A percentile compares a stretch with the other conserved stretches of the same genome.
Conservation (phyloP, 2,113 vertebrate genomes). For the Rana temporaria region DNA sequence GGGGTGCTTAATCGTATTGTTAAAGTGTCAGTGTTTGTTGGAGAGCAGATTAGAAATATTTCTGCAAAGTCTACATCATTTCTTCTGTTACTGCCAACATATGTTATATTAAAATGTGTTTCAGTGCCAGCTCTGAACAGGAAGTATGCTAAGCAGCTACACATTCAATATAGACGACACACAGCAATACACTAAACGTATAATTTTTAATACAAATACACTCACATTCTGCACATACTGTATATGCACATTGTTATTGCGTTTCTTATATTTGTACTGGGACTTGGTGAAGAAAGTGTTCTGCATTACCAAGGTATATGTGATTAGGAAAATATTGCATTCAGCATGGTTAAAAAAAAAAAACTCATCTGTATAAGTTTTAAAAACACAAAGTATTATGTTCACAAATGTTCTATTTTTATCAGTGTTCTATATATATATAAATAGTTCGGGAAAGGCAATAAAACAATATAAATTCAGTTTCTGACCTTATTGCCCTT, state of each 20-base stretch:
- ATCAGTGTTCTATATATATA: too few relatives aligned
- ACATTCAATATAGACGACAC: not conserved
- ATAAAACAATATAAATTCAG: too few relatives aligned
- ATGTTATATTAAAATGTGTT: not conserved
- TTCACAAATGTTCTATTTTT: too few relatives aligned
- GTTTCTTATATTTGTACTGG: not conserved
- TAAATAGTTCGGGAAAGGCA: too few relatives aligned
- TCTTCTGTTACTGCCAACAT: constrained; percentile 2
- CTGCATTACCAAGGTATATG: too few relatives aligned
- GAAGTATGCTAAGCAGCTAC: not conserved
- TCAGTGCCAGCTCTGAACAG: not conserved
- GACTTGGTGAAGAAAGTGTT: not conserved
- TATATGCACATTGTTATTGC: not conserved
- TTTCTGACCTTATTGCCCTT: too few relatives aligned
- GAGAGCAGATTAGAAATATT: constrained; percentile 11
- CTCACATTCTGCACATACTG: not conserved
- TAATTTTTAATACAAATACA: not conserved
- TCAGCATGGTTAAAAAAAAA: too few relatives aligned
- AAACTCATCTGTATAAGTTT: too few relatives aligned
- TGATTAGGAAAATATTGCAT: too few relatives aligned
- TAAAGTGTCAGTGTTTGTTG: constrained; percentile 3
- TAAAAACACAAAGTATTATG: too few relatives aligned
- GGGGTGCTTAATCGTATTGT: constrained; percentile 9
- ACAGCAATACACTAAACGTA: not conserved
- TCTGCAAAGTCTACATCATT: not conserved